Evolutionary conservation across 2,113 vertebrate genomes (phyloP).

Genomic region (Elachura formosa): DNA sequence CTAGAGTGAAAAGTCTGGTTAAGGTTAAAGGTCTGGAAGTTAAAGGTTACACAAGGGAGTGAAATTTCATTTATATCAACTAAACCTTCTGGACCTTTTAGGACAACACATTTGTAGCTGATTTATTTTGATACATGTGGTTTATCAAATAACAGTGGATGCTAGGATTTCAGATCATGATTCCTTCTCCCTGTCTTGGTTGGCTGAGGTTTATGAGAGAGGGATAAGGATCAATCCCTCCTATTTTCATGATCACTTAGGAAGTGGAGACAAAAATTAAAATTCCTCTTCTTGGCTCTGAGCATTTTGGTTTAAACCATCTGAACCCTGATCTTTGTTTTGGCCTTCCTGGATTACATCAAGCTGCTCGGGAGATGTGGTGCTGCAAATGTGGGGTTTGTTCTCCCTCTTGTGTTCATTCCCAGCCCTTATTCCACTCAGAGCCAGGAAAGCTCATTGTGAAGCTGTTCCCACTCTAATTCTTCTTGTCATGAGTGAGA

Average conservation of each 20-base stretch:
- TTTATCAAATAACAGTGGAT: background rate
- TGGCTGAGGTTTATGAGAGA: background rate
- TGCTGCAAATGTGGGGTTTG: slow-evolving; percentile 25
- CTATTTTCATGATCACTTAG: background rate
- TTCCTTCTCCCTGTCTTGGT: background rate
- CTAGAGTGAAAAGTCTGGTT: background rate
- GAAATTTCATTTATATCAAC: background rate
- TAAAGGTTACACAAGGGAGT: background rate
- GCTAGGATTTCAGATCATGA: background rate
- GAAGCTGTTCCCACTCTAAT: background rate
- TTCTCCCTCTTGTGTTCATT: slow-evolving; percentile 59
- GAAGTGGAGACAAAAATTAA: background rate
- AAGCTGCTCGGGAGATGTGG: background rate
- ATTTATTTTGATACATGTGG: background rate
- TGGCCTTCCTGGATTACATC: background rate
- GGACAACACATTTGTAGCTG: background rate
- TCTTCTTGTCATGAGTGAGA: background rate
- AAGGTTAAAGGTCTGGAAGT: background rate
- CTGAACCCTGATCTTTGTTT: background rate
- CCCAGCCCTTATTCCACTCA: background rate
- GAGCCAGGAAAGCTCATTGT: background rate
- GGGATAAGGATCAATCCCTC: background rate
- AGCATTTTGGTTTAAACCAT: background rate
- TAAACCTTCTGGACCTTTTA: background rate
- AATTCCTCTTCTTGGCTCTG: background rate